phyloP scores from a whole-genome alignment of 2,888 invertebrate genomes.

The Microdon myrmicae region DNA sequence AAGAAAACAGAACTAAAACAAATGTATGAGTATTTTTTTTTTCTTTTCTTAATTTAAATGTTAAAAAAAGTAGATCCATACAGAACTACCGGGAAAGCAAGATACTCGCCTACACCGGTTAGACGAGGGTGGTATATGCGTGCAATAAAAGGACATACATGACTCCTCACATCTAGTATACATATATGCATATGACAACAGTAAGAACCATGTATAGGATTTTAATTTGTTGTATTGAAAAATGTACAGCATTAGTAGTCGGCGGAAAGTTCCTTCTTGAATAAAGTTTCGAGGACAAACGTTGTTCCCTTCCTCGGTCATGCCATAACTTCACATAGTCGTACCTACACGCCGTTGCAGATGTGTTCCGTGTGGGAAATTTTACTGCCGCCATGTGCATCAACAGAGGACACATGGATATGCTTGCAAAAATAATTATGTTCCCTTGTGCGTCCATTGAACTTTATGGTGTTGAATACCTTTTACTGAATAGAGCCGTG shows the following conservation, averaged over 20 bases:
- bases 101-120: too few relatives aligned
- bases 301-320: slow-evolving; percentile 30
- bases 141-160: too few relatives aligned
- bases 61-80: too few relatives aligned
- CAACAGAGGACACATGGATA: slow-evolving; percentile 20
- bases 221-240: slow-evolving; percentile 44
- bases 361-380: slow-evolving; percentile 8
- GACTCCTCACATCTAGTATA: too few relatives aligned
- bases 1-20: too few relatives aligned
- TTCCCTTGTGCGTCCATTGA: slow-evolving; percentile 28
- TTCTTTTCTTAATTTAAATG: too few relatives aligned
- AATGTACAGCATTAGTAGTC: slow-evolving; percentile 2
- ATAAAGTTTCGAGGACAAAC: slow-evolving; percentile 33
- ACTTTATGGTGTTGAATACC: slow-evolving; percentile 12
- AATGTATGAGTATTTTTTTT: too few relatives aligned
- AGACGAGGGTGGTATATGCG: too few relatives aligned
- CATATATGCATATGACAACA: neutral
- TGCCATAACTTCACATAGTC: slow-evolving; percentile 44
- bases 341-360: too few relatives aligned
- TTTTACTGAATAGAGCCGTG: neutral
- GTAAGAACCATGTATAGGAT: slow-evolving; percentile 11
- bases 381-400: slow-evolving; percentile 19
- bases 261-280: slow-evolving; percentile 22
- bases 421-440: slow-evolving; percentile 44
- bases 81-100: too few relatives aligned